Conservation (phyloP, 1,140 invertebrate genomes). For the Agraylea sexmaculata region DNA sequence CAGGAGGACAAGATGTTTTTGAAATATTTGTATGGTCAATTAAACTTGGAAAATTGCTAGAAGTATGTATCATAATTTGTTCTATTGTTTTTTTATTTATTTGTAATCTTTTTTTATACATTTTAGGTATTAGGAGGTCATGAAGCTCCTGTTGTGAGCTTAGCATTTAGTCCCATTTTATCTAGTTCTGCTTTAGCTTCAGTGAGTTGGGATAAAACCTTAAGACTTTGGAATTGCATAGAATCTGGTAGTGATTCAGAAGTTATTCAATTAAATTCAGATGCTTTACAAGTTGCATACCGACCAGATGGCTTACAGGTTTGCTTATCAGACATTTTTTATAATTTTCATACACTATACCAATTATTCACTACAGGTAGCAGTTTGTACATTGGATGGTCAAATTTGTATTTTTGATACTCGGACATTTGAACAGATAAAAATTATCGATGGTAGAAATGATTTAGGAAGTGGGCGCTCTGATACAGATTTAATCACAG, state of each 20-base stretch:
- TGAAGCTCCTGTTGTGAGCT: conserved; percentile 74
- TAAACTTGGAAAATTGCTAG: conserved; percentile 78
- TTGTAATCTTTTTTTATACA: conserved; percentile 12
- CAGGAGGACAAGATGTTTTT: conserved; percentile 87
- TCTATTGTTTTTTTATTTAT: not conserved
- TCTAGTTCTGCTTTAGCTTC: conserved; percentile 69
- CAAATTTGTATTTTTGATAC: conserved; percentile 79
- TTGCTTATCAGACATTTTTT: not conserved
- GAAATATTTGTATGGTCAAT: conserved; percentile 94
- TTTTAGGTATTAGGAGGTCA: conserved; percentile 75
- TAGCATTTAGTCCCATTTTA: conserved; percentile 68
- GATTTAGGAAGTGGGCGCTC: conserved; percentile 77
- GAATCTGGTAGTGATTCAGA: conserved; percentile 75
- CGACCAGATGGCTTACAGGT: conserved; percentile 79
- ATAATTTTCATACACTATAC: conserved; percentile 1
- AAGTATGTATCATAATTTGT: conserved; percentile 43
- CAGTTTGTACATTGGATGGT: conserved; percentile 81
- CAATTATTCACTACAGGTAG: conserved; percentile 43
- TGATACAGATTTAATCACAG: conserved; percentile 77
- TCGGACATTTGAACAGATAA: conserved; percentile 55
- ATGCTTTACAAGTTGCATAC: conserved; percentile 75
- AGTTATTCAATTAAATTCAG: conserved; percentile 63
- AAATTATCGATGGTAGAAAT: conserved; percentile 73
- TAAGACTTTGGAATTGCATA: conserved; percentile 80
- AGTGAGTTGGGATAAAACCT: conserved; percentile 88